phyloP scores from a whole-genome alignment of 2,888 invertebrate genomes.

The Drosophila fungiperda region DNA sequence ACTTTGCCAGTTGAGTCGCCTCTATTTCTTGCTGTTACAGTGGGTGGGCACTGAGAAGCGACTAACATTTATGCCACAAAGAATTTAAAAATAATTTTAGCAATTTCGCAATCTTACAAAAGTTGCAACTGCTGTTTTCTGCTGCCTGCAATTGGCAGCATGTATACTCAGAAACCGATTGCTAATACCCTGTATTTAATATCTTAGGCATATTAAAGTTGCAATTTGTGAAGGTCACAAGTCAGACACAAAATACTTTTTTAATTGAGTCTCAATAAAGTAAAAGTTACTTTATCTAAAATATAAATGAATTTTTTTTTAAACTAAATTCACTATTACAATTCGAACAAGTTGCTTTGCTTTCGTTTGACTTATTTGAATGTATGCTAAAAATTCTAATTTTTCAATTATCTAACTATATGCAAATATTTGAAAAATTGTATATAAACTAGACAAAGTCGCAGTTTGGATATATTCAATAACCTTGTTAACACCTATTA shows the following conservation, averaged over 20 bases:
- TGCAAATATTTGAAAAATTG: neutral
- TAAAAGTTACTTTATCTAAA: neutral
- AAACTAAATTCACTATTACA: neutral
- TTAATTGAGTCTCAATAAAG: neutral
- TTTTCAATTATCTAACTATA: neutral
- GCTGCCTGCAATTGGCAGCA: slow-evolving; percentile 53
- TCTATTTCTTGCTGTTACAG: slow-evolving; percentile 58
- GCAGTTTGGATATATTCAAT: neutral
- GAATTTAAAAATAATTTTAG: slow-evolving; percentile 80
- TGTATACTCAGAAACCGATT: slow-evolving; percentile 3
- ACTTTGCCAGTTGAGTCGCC: slow-evolving; percentile 18
- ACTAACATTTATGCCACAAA: slow-evolving; percentile 78
- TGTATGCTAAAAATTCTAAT: no score
- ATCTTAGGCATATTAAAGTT: neutral
- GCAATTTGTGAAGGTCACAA: neutral
- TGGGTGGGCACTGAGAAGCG: slow-evolving; percentile 80
- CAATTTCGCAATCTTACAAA: slow-evolving; percentile 65
- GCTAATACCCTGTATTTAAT: slow-evolving; percentile 31
- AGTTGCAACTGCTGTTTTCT: slow-evolving; percentile 27
- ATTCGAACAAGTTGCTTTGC: neutral
- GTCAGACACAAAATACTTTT: neutral
- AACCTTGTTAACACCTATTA: neutral
- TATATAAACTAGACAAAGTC: neutral
- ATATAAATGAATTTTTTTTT: neutral
- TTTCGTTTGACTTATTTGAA: neutral